These are phyloP conservation scores for Pemphredon lugubris DNA, from an alignment of 2,888 invertebrate species.

Conservation along the genomic window DNA sequence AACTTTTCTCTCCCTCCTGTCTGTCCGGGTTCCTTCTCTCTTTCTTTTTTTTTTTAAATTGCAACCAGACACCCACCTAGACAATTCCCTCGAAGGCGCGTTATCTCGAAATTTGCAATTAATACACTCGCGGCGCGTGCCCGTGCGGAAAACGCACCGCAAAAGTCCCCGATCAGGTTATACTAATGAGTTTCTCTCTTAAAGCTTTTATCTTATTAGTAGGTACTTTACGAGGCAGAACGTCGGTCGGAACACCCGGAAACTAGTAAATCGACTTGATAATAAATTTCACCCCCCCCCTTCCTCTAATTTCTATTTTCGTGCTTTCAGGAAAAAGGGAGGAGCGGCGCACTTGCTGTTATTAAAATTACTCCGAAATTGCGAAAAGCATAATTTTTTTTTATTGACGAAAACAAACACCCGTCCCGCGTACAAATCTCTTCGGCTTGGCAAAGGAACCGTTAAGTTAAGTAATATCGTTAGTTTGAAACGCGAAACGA, in stretches of 20 bases:
- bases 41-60: too few relatives aligned
- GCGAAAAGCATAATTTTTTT: too few relatives aligned
- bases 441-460: too few relatives aligned
- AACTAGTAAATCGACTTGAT: slow-evolving; percentile 1
- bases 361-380: too few relatives aligned
- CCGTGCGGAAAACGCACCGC: neutral
- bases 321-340: too few relatives aligned
- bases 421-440: too few relatives aligned
- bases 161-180: slow-evolving; percentile 7
- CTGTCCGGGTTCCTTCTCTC: too few relatives aligned
- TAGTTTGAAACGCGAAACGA: too few relatives aligned
- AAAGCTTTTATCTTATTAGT: neutral
- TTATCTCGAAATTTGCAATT: neutral
- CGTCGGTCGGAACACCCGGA: neutral
- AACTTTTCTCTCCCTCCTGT: neutral
- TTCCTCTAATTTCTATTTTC: neutral
- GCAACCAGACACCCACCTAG: neutral
- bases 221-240: neutral
- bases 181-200: slow-evolving; percentile 12
- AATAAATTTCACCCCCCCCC: neutral
- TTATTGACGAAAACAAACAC: too few relatives aligned
- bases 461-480: too few relatives aligned
- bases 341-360: too few relatives aligned
- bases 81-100: neutral
- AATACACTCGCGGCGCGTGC: neutral